Evolutionary conservation across 1,140 invertebrate species (phyloP).

Genomic region (Drosophila novamexicana): DNA sequence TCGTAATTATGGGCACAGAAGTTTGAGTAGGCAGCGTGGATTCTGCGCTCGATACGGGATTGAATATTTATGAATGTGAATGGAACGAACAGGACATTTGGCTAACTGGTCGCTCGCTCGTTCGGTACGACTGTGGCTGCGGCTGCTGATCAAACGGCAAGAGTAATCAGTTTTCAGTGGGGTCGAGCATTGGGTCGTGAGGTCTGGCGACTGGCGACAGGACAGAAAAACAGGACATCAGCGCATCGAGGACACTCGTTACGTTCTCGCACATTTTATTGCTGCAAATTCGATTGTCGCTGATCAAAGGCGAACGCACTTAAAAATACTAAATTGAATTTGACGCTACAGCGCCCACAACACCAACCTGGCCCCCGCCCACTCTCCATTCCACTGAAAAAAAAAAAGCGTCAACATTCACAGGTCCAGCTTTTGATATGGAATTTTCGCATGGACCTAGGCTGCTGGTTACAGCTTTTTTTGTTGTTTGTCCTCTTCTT

Average conservation of each 20-base stretch:
- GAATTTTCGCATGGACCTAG: conserved; percentile 34
- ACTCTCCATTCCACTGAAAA: conserved; percentile 18
- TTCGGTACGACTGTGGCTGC: conserved; percentile 30
- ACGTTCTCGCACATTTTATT: conserved; percentile 70
- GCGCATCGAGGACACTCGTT: conserved; percentile 34
- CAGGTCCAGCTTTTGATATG: conserved; percentile 48
- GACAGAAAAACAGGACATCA: conserved; percentile 2
- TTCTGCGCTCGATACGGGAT: conserved; percentile 38
- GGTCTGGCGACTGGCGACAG: conserved; percentile 1
- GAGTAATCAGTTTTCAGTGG: conserved; percentile 61
- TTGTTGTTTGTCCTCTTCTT: conserved; percentile 22
- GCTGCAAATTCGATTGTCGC: conserved; percentile 82
- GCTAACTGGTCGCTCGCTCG: conserved; percentile 10
- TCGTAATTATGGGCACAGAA: conserved; percentile 71
- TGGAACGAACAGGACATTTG: conserved; percentile 26
- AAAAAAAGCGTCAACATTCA: conserved; percentile 7
- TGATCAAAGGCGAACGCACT: conserved; percentile 84
- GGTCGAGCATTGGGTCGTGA: background rate
- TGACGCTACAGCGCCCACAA: conserved; percentile 75
- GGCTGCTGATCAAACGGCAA: conserved; percentile 74
- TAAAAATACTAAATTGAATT: conserved; percentile 84
- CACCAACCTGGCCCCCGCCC: conserved; percentile 18
- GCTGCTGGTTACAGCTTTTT: conserved; percentile 16
- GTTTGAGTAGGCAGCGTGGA: conserved; percentile 38
- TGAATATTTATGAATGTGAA: conserved; percentile 74